phyloP scores from a whole-genome alignment of 2,888 invertebrate genomes.

The Caenorhabditis imperialis region DNA sequence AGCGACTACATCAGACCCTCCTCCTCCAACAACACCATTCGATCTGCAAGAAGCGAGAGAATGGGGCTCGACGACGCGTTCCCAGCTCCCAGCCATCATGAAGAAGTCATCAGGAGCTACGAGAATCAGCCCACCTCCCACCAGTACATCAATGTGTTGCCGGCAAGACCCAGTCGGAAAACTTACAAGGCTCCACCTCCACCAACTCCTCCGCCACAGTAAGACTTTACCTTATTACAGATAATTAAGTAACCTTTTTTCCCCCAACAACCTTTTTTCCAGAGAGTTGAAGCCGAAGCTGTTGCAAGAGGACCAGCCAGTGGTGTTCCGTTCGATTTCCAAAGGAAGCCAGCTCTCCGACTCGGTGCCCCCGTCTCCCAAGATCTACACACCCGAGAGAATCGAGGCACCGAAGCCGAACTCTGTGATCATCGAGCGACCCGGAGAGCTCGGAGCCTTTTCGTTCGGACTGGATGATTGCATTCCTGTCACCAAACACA shows the following conservation, averaged over 20 bases:
- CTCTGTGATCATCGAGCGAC: constrained; percentile 45
- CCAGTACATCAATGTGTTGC: constrained; percentile 32
- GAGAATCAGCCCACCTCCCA: constrained; percentile 47
- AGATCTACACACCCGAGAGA: constrained; percentile 34
- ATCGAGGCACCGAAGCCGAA: constrained; percentile 42
- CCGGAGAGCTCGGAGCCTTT: constrained; percentile 21
- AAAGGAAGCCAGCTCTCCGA: constrained; percentile 4
- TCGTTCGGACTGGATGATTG: constrained; percentile 37
- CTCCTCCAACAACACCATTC: constrained; percentile 21
- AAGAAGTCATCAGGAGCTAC: constrained; percentile 22
- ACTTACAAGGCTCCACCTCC: constrained; percentile 39
- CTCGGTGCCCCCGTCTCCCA: constrained; percentile 10
- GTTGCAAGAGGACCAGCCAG: constrained; percentile 7
- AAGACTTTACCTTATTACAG: not conserved
- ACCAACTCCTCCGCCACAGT: constrained; percentile 37
- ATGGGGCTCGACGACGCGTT: constrained; percentile 35
- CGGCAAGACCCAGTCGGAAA: constrained; percentile 26
- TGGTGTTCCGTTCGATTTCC: constrained; percentile 28
- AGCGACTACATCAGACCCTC: constrained; percentile 39
- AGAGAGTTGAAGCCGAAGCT: constrained; percentile 26
- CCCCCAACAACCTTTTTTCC: constrained; percentile 1
- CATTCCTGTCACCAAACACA: constrained; percentile 28
- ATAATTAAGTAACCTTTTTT: no score
- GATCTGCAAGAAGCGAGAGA: constrained; percentile 13
- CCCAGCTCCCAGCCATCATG: not conserved